phyloP scores from a whole-genome alignment of 1,140 invertebrate genomes.

The Drosophila nigromelanica region DNA sequence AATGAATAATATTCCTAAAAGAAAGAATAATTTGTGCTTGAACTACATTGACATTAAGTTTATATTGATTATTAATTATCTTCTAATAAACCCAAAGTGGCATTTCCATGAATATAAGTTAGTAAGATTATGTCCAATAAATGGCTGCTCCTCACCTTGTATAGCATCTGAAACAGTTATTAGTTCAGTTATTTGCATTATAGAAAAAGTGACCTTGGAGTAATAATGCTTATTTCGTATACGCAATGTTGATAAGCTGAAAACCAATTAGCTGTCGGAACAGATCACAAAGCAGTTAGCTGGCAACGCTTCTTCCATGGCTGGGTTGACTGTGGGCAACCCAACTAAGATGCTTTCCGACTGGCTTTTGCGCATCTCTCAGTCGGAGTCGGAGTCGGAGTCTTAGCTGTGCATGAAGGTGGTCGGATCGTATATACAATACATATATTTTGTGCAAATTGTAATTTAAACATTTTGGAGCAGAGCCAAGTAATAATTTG shows the following conservation, averaged over 20 bases:
- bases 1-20: not conserved
- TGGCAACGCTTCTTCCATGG: slow-evolving; percentile 6
- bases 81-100: too few species aligned
- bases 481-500: slow-evolving; percentile 78
- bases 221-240: slow-evolving; percentile 35
- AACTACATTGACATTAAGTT: too few species aligned
- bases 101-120: too few species aligned
- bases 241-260: slow-evolving; percentile 28
- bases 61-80: too few species aligned
- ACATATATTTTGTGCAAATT: slow-evolving; percentile 66
- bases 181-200: not conserved
- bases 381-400: not conserved
- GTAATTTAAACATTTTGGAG: slow-evolving; percentile 80
- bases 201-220: not conserved
- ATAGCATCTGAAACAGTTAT: not conserved
- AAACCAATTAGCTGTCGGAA: slow-evolving; percentile 25
- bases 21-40: too few species aligned
- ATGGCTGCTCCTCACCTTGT: too few species aligned
- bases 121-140: too few species aligned
- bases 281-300: slow-evolving; percentile 31
- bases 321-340: not conserved
- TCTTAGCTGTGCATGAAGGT: not conserved
- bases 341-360: slow-evolving; percentile 56
- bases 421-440: slow-evolving; percentile 1
- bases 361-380: slow-evolving; percentile 6